Base-by-base conservation (phyloP, 2,888 invertebrate species). In the Acleris emargana region DNA sequence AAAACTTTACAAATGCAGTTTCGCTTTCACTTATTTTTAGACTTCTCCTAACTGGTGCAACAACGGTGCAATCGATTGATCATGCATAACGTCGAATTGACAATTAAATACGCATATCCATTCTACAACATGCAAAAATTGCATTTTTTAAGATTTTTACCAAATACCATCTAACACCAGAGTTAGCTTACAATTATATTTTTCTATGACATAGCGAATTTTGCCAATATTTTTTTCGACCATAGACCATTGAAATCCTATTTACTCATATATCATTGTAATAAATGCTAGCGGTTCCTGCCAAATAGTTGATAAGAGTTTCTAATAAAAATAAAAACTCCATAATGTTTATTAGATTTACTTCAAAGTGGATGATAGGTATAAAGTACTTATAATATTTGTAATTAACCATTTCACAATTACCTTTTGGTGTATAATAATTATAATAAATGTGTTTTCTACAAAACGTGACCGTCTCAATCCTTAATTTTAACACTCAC, bases 131-230 rank as follows among this genome's bases (percentile, higher is more conserved):
- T 38, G 38, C 38, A 38, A 38, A 38, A 38, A 4, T 38, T 38
- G 13, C 13, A 11, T 38, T 38, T 32, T 3, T 32, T 38, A 38
- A 38, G 38, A 1, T 38, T 13, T 11, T 13, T 38, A 1, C 13
- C 28, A 32, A 9, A 54, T 49, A 51, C 59, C 66, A 57, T 20
- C 54, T 18, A 42, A 54, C 60, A 63, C 57, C 43, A 60, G 42
- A 64, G 13, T 66, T 52, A 66, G 66, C 66, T 66, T 66, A 32
- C 50, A 52, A 45, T 52, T 5, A 66, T 66, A 66, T 66, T 66
- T 66, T 66, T 66, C 57, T 66, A 66, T 50, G 47, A 55, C 60
- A 63, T 52, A 66, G 66, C 66, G 42, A 61, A 38, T 57, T 64
- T 38, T 20, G 61, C 64, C 22, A 55, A 51, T 57, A 57, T 66